Base-by-base conservation (phyloP, 2,888 invertebrate genomes). In the Notodonta ziczac region DNA sequence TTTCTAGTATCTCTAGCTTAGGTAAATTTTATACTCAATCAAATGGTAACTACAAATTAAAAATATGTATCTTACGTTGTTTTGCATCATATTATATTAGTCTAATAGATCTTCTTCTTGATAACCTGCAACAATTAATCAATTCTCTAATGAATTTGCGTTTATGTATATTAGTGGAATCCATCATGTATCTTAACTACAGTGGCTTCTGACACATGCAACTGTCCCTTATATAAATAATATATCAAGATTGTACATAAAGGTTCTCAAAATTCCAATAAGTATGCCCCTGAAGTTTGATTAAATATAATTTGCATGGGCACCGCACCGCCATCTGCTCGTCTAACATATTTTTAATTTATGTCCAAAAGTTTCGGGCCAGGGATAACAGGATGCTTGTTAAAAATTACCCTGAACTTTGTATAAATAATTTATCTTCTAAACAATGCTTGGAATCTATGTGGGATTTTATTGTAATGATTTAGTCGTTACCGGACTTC, bases 291-390 rank as follows among this genome's bases (percentile, higher is more conserved):
- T 44, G 70, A 74, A 75, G 73, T 77, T 91, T 88, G 90, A 90
- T 91, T 88, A 89, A 90, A 90, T 83, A 77, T 84, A 84, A 91
- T 90, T 90, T 89, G 85, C 90, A 88, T 90, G 83, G 67, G 62
- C 84, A 82, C 78, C 85, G 82, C 80, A 70, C 77, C 78, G 74
- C 82, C 90, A 88, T 88, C 89, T 90, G 91, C 78, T 80, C 80
- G 78, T 79, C 81, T 88, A 88, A 90, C 90, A 90, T 89, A 89
- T 90, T 90, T 90, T 90, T 91, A 91, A 91, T 91, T 90, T 90
- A 90, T 90, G 85, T 87, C 84, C 85, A 76, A 78, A 90, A 89
- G 84, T 90, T 90, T 83, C 78, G 80, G 81, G 79, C 76, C 63
- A 40, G 57, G 73, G 63, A 70, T 73, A 73, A 67, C 60, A 24